Conservation (phyloP, 1,140 invertebrate species). For the Bathynomus jamesi region DNA sequence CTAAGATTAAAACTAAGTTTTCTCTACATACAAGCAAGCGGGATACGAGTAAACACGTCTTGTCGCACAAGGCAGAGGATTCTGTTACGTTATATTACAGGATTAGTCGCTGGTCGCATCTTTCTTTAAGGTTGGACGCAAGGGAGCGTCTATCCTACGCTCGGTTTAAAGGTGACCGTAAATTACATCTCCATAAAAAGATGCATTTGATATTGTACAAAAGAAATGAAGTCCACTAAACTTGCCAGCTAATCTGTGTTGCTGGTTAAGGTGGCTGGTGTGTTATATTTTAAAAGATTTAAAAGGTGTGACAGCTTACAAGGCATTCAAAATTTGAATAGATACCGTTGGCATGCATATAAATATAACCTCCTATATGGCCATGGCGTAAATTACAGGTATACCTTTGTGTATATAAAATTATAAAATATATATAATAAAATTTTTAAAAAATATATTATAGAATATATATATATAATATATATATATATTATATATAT, state of each 20-base stretch:
- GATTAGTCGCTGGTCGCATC: no score
- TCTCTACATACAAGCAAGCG: no score
- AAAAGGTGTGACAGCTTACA: not conserved
- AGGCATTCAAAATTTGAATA: not conserved
- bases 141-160: not conserved
- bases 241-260: not conserved
- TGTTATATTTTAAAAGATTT: not conserved
- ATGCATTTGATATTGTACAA: not conserved
- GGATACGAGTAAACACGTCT: not conserved
- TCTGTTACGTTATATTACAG: not conserved
- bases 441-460: no score
- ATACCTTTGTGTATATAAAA: not conserved
- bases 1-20: no score
- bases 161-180: not conserved
- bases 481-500: not conserved
- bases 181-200: not conserved
- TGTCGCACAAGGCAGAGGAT: not conserved
- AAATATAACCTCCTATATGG: not conserved
- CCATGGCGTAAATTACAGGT: not conserved
- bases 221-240: not conserved
- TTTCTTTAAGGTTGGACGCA: no score
- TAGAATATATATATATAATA: slow-evolving; percentile 3
- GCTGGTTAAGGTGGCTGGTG: not conserved
- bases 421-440: not conserved
- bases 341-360: not conserved